Percentiles rank a stretch among this genome's conserved stretches.
phyloP scores from a whole-genome alignment of 1,140 invertebrate genomes.

The Vanessa atalanta region DNA sequence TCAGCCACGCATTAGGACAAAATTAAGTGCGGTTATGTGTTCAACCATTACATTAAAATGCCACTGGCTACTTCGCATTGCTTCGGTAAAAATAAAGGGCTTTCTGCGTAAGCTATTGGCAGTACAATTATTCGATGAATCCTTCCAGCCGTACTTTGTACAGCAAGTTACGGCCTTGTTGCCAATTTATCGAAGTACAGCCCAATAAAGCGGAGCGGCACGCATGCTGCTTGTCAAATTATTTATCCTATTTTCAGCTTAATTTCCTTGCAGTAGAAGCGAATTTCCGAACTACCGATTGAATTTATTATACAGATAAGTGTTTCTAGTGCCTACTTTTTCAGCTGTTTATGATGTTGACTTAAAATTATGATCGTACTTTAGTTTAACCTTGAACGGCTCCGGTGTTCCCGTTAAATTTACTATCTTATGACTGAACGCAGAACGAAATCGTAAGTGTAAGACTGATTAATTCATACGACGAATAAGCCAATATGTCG shows the following conservation, averaged over 20 bases:
- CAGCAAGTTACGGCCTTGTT: conserved; percentile 53
- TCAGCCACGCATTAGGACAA: conserved; percentile 72
- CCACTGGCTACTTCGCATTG: conserved; percentile 64
- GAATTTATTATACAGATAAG: conserved; percentile 35
- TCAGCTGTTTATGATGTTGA: conserved; percentile 35
- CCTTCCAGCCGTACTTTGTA: conserved; percentile 54
- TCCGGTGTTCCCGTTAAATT: conserved; percentile 5
- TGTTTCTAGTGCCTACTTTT: conserved; percentile 30
- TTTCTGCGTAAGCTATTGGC: conserved; percentile 58
- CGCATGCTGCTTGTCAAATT: conserved; percentile 38
- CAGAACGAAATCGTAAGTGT: background rate
- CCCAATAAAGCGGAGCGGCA: conserved; percentile 51
- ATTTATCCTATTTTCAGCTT: conserved; percentile 34
- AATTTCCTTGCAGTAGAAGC: conserved; percentile 27
- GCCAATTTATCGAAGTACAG: conserved; percentile 56
- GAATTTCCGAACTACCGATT: conserved; percentile 23
- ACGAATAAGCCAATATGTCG: background rate
- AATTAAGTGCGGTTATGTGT: conserved; percentile 80
- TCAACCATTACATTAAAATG: conserved; percentile 76
- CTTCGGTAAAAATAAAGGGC: conserved; percentile 58
- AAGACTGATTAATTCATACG: background rate
- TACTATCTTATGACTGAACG: background rate
- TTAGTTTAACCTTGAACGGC: conserved; percentile 26
- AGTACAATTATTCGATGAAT: conserved; percentile 71
- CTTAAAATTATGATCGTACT: conserved; percentile 26